Evolutionary conservation across 2,888 invertebrate genomes (phyloP).

Genomic region (Xanthia togata): DNA sequence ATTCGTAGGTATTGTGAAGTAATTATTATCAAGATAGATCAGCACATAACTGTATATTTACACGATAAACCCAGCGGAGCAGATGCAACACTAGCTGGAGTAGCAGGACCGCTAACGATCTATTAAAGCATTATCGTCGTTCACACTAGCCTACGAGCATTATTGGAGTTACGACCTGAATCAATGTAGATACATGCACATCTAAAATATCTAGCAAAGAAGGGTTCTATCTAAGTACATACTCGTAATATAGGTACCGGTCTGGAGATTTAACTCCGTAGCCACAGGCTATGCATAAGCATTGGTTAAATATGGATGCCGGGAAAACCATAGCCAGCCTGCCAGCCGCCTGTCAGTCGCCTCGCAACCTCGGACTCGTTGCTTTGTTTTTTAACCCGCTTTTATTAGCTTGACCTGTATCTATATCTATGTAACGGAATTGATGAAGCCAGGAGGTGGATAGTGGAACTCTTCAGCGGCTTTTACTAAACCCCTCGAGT

Average conservation of each 20-base stretch:
- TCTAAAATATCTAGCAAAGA: neutral
- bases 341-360: neutral
- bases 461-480: too few relatives aligned
- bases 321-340: constrained; percentile 25
- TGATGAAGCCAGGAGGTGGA: too few relatives aligned
- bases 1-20: constrained; percentile 3
- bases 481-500: too few relatives aligned
- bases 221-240: neutral
- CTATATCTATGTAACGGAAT: too few relatives aligned
- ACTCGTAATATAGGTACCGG: neutral
- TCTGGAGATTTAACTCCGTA: neutral
- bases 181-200: neutral
- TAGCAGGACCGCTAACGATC: constrained; percentile 34
- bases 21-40: constrained; percentile 18
- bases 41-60: constrained; percentile 22
- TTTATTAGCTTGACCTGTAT: too few relatives aligned
- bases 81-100: constrained; percentile 27
- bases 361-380: neutral
- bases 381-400: neutral
- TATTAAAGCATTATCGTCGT: constrained; percentile 20
- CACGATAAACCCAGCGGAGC: neutral
- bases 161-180: constrained; percentile 3
- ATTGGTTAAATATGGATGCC: constrained; percentile 8
- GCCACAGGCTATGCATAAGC: neutral
- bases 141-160: neutral